These are phyloP conservation scores for Moxostoma hubbsi DNA, from an alignment of 2,797 vertebrate species.

Conservation along the genomic window DNA sequence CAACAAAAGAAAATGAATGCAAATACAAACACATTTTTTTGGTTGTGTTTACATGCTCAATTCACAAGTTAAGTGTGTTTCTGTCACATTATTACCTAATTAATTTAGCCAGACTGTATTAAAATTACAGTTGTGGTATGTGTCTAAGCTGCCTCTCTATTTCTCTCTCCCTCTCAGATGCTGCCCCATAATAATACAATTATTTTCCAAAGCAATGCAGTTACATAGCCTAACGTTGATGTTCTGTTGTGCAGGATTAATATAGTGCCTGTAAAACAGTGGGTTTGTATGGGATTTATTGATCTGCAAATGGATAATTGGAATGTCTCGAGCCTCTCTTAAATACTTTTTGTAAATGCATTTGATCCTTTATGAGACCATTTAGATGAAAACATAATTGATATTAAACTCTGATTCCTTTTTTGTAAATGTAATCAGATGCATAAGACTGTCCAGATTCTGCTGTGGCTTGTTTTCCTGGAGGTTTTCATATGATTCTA, in stretches of 20 bases:
- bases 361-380: neutral
- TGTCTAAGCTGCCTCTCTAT: too few relatives aligned
- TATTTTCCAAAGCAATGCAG: neutral
- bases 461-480: neutral
- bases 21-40: too few relatives aligned
- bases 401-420: neutral
- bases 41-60: too few relatives aligned
- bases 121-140: too few relatives aligned
- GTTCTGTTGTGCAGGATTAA: slow-evolving; percentile 12
- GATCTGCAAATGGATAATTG: neutral
- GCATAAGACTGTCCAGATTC: neutral
- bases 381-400: too few relatives aligned
- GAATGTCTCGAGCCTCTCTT: neutral
- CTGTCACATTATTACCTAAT: too few relatives aligned
- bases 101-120: too few relatives aligned
- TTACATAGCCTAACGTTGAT: neutral
- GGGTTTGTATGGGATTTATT: slow-evolving; percentile 23
- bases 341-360: neutral
- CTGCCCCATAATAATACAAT: neutral
- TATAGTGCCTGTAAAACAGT: slow-evolving; percentile 6
- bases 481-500: neutral
- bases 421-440: neutral
- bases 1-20: too few relatives aligned
- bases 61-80: too few relatives aligned
- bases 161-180: neutral